phyloP scores from a whole-genome alignment of 2,797 vertebrate species.

The Podarcis lilfordi region DNA sequence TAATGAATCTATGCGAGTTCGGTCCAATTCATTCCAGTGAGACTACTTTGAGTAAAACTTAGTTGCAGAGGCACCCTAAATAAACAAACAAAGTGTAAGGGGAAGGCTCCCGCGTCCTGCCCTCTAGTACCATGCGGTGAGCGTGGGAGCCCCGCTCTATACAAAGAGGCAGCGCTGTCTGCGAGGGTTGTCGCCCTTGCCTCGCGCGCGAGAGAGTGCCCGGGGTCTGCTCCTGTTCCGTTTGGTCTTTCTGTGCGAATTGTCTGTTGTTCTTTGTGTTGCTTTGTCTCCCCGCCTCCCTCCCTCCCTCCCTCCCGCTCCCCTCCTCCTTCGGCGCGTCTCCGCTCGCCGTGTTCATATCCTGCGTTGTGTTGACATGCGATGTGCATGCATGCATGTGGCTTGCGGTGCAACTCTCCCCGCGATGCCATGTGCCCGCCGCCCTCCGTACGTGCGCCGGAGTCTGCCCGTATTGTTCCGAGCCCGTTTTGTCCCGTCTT shows the following conservation, averaged over 20 bases:
- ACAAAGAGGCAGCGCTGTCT: not conserved
- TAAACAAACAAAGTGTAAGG: too few species aligned
- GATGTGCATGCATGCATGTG: not conserved
- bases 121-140: not conserved
- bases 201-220: not conserved
- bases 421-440: not conserved
- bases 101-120: not conserved
- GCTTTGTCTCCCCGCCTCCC: not conserved
- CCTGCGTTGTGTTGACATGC: not conserved
- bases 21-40: too few species aligned
- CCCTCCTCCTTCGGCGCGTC: not conserved
- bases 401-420: not conserved
- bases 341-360: not conserved
- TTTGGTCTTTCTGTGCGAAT: not conserved
- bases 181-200: not conserved
- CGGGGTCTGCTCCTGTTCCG: not conserved
- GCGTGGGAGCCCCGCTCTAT: not conserved
- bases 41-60: too few species aligned
- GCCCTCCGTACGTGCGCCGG: not conserved
- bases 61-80: too few species aligned
- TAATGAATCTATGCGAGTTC: too few species aligned
- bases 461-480: slow-evolving; percentile 17
- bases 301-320: not conserved
- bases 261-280: not conserved
- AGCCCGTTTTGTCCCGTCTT: slow-evolving; percentile 19